phyloP scores from a whole-genome alignment of 2,113 vertebrate species.

The Seriola rivoliana region DNA sequence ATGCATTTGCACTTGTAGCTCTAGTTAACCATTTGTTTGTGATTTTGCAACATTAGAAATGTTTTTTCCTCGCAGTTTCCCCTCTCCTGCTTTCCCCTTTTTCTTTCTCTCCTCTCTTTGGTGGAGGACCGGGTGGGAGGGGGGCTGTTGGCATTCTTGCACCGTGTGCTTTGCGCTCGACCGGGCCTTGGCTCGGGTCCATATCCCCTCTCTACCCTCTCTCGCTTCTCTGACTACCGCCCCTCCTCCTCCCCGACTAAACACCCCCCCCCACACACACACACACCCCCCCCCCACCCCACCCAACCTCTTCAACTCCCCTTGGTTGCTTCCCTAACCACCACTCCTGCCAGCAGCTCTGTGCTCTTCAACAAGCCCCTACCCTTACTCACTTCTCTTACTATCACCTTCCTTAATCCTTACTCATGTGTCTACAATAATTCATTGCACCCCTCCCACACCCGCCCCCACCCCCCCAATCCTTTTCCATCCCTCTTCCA shows the following conservation, averaged over 20 bases:
- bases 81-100: conserved; percentile 12
- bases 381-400: conserved; percentile 30
- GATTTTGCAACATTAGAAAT: conserved; percentile 40
- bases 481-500: conserved; percentile 54
- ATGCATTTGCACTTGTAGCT: not conserved
- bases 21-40: conserved; percentile 24
- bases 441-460: conserved; percentile 14
- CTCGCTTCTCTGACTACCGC: conserved; percentile 65
- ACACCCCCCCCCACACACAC: conserved; percentile 15
- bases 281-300: conserved; percentile 19
- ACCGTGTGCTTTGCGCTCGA: conserved; percentile 78
- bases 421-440: conserved; percentile 51
- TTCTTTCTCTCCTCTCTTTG: conserved; percentile 43
- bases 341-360: conserved; percentile 52
- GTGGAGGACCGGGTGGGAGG: conserved; percentile 45
- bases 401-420: conserved; percentile 67
- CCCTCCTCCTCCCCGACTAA: conserved; percentile 40
- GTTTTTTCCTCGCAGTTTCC: conserved; percentile 33
- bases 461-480: conserved; percentile 10
- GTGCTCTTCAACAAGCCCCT: conserved; percentile 35
- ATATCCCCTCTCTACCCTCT: conserved; percentile 76
- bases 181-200: conserved; percentile 76
- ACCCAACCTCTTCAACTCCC: conserved; percentile 61
- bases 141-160: conserved; percentile 76
- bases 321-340: conserved; percentile 53